Evolutionary conservation across 2,113 vertebrate species (phyloP), one percentile per base, ranked within the genome.

Genomic region (Junco hyemalis): DNA sequence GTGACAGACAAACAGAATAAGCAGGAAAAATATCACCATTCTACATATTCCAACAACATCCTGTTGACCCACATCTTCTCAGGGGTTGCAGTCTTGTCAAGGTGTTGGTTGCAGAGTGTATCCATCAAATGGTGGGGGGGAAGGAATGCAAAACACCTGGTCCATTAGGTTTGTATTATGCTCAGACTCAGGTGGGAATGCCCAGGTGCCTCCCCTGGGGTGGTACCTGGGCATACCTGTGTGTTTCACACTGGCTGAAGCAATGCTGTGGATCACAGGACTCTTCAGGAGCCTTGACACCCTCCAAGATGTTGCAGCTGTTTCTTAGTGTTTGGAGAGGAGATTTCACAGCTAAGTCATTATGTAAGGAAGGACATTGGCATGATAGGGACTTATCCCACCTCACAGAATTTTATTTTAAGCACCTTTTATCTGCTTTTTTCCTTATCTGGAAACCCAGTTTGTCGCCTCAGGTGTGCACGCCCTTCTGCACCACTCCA

Each of bases 401-500:
- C 59, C 35, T 40, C 35, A 74, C 12, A 12, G 19, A 16, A 56
- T 48, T 64, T 64, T 85, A 65, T 56, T 56, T 47, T 65, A 65
- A 54, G 29, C 6, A 29, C 12, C 9, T 65, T 19, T 40, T n/a
- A 14, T 64, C 29, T n/a, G 3, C 50, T 35, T 56, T 45, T 73
- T 56, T 29, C 15, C 42, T 48, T 74, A n/a, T 40, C 23, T 74
- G 23, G 50, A n/a, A 74, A 40, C 5, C 4, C 23, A 48, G 19
- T 40, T 73, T 47, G 23, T 33, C 48, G 35, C 19, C 24, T 74
- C 50, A 48, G 40, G n/a, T 47, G 23, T 65, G 19, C 50, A n/a
- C 0, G 0, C 14, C 14, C 28, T 28, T 56, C 19, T 22, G 5
- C 59, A 56, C 6, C 19, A 20, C n/a, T 29, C 40, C 18, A 14